phyloP scores from a whole-genome alignment of 2,888 invertebrate species.

The Salpingus planirostris region DNA sequence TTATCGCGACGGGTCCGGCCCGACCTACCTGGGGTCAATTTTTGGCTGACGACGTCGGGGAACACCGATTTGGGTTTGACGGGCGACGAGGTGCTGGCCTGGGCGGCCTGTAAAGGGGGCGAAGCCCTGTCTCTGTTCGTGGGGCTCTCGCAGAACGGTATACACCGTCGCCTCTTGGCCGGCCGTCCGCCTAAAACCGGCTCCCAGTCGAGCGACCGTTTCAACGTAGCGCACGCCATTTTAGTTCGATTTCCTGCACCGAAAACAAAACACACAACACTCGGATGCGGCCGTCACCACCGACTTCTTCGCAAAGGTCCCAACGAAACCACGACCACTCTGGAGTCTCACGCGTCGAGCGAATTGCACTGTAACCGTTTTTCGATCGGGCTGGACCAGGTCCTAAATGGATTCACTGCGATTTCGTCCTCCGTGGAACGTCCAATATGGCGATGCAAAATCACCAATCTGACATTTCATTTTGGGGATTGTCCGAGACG shows the following conservation, averaged over 20 bases:
- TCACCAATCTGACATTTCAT: too few relatives aligned
- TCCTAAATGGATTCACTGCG: too few relatives aligned
- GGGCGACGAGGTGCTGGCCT: constrained; percentile 22
- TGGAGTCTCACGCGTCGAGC: neutral
- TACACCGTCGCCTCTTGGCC: constrained; percentile 83
- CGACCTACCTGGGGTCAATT: constrained; percentile 89
- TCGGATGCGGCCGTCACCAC: too few relatives aligned
- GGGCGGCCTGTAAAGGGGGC: constrained; percentile 23
- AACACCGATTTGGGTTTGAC: constrained; percentile 62
- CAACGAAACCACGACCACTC: constrained; percentile 9
- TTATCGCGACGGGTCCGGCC: too few relatives aligned
- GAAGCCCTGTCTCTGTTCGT: constrained; percentile 34
- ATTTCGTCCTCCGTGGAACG: too few relatives aligned
- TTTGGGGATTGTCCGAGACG: too few relatives aligned
- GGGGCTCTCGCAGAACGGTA: constrained; percentile 70
- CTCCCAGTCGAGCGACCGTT: constrained; percentile 93
- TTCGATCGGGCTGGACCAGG: too few relatives aligned
- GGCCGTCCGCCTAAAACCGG: constrained; percentile 79
- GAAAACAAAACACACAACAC: constrained; percentile 6
- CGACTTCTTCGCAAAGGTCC: constrained; percentile 47
- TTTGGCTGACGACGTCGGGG: constrained; percentile 70
- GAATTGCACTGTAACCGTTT: too few relatives aligned
- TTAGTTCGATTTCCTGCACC: constrained; percentile 32
- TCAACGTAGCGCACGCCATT: constrained; percentile 98
- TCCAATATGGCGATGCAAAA: too few relatives aligned